Evolutionary conservation across 2,888 invertebrate genomes (phyloP).

Genomic region (Cosmopolites sordidus): DNA sequence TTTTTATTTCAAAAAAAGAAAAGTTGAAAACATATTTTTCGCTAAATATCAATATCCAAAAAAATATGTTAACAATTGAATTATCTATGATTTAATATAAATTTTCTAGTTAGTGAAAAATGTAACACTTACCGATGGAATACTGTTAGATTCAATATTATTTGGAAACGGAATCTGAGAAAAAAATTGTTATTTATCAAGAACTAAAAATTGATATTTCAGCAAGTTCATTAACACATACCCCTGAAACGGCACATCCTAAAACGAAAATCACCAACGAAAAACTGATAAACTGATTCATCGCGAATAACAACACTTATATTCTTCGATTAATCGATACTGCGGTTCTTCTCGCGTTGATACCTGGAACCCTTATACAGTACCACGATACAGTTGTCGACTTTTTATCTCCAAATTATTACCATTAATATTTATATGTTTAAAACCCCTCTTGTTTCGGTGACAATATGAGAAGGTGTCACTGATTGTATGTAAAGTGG

Average conservation of each 20-base stretch:
- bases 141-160: not conserved
- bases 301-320: not conserved
- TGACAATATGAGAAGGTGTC: constrained; percentile 25
- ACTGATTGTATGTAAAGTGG: constrained; percentile 28
- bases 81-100: too few relatives aligned
- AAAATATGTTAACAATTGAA: too few relatives aligned
- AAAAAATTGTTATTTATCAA: too few relatives aligned
- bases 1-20: too few relatives aligned
- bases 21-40: too few relatives aligned
- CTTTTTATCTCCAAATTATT: not conserved
- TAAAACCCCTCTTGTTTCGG: constrained; percentile 18
- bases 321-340: too few relatives aligned
- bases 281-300: not conserved
- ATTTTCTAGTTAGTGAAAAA: constrained; percentile 12
- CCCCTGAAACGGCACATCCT: not conserved
- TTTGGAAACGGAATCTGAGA: not conserved
- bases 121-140: not conserved
- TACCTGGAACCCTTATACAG: too few relatives aligned
- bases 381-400: too few relatives aligned
- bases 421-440: constrained; percentile 21
- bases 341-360: too few relatives aligned
- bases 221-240: not conserved
- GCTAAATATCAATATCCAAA: too few relatives aligned
- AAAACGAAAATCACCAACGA: not conserved
- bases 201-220: not conserved